Base-by-base conservation (phyloP, 2,888 invertebrate genomes). In the Erebia palarica region DNA sequence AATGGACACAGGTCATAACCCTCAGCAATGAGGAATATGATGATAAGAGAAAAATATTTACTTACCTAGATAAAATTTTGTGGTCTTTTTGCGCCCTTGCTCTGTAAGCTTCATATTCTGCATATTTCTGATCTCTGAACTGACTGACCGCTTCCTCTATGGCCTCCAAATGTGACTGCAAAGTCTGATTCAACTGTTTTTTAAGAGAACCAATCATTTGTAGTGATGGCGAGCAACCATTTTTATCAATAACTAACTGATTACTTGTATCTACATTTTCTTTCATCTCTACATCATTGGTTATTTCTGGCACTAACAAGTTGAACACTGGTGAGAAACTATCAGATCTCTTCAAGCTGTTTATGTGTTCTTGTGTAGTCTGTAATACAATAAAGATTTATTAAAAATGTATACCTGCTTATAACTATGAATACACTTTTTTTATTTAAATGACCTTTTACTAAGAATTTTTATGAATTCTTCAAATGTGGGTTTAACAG, bases 71-170 rank as follows among this genome's bases (percentile, higher is more conserved):
- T 88, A 95, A 94, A 85, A 94, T 92, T 86, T 95, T 95, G 84
- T 95, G 95, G 86, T 97, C 97, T 80, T 94, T 95, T 81, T 96
- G 96, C 75, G 96, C 96, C 82, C 94, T 95, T 85, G 96, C 96
- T 81, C 95, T 95, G 85, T 95, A 95, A 76, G 94, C 95, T 83
- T 97, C 96, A 79, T 97, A 94, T 77, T 95, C 94, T 73, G 95
- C 95, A 92, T 96, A 96, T 82, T 97, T 96, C 82, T 96, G 95
- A 80, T 96, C 96, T 75, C 96, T 95, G 88, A 95, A 97, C 73
- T 95, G 94, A 80, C 96, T 95, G 73, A 98, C 96, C 77, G 96
- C 94, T 79, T 96, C 96, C 81, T 97, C 97, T 63, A 96, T 95
- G 2, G 94, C 94, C 61, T 94, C 93, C 67, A 96, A 94, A 87